Conservation (phyloP, 2,113 vertebrate genomes). For the Trogon surrucura region DNA sequence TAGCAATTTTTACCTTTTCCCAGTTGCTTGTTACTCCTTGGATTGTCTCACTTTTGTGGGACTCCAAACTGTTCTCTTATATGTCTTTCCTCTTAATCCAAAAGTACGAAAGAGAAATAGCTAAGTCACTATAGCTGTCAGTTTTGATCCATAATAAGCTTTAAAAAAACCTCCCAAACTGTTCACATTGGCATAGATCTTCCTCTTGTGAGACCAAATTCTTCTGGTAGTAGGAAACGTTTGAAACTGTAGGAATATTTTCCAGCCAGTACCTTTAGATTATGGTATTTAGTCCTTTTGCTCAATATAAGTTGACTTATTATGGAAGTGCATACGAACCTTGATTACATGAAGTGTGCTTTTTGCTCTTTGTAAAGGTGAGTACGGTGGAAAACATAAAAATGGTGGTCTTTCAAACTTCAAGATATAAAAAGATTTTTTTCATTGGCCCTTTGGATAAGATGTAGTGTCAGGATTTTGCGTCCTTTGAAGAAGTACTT, state of each 20-base stretch:
- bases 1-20: background rate
- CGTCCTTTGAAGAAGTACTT: background rate
- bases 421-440: background rate
- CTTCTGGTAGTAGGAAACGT: background rate
- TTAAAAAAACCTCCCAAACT: background rate
- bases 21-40: background rate
- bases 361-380: background rate
- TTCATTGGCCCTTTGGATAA: background rate
- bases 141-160: slow-evolving; percentile 35
- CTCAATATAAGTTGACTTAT: background rate
- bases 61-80: background rate
- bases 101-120: slow-evolving; percentile 54
- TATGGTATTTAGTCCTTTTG: background rate
- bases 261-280: background rate
- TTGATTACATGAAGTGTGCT: background rate
- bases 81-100: slow-evolving; percentile 7
- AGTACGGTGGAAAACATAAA: background rate
- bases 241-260: background rate
- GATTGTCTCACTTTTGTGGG: background rate
- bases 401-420: background rate
- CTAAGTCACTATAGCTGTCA: slow-evolving; percentile 55
- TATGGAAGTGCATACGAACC: background rate
- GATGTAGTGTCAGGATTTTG: background rate
- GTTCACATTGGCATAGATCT: background rate
- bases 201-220: background rate